Conservation (phyloP, 1,140 invertebrate genomes). For the Himalopsyche phryganea region DNA sequence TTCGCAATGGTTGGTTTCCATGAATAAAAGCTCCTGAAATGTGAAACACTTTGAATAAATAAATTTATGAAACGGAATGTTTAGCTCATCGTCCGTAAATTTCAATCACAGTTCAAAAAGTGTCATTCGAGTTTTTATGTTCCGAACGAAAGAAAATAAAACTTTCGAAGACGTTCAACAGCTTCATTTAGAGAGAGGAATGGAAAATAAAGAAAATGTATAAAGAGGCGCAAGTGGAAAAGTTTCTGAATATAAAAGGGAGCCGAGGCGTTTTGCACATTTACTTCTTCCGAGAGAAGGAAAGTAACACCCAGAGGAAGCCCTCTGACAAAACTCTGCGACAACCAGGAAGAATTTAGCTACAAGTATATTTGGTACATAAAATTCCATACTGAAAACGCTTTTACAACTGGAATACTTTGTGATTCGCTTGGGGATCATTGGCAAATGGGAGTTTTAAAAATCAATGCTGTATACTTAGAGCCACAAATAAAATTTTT, state of each 20-base stretch:
- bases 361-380: too few relatives aligned
- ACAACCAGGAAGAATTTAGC: constrained; percentile 10
- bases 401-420: too few relatives aligned
- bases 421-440: too few relatives aligned
- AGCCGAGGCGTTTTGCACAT: constrained; percentile 24
- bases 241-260: constrained; percentile 29
- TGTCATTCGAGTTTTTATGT: constrained; percentile 28
- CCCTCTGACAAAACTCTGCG: constrained; percentile 19
- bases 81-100: neutral
- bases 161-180: constrained; percentile 30
- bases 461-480: too few relatives aligned
- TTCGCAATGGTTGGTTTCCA: too few relatives aligned
- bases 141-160: constrained; percentile 12
- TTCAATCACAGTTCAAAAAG: constrained; percentile 31
- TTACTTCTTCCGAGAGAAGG: constrained; percentile 2
- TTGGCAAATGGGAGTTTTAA: too few relatives aligned
- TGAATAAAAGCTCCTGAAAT: neutral
- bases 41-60: neutral
- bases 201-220: constrained; percentile 29
- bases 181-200: constrained; percentile 29
- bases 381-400: too few relatives aligned
- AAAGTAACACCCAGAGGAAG: constrained; percentile 10
- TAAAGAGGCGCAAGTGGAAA: constrained; percentile 31
- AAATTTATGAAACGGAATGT: too few relatives aligned
- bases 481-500: too few relatives aligned